Evolutionary conservation across 2,113 vertebrate genomes (phyloP), one percentile per base, ranked within the genome.

Genomic region (Austrofundulus limnaeus): DNA sequence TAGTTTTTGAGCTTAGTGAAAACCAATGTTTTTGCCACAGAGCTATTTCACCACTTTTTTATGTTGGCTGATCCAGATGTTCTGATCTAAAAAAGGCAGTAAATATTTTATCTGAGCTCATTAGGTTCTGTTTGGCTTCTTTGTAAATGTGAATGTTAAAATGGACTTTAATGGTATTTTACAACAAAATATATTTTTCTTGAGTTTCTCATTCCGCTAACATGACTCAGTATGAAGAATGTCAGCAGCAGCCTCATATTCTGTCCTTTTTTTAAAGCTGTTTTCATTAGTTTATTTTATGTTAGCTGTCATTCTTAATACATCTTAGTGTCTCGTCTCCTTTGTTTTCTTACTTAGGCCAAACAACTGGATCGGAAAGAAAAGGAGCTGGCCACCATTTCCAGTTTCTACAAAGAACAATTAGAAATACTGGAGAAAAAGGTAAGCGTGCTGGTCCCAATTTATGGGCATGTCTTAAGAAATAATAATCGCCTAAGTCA

Each of bases 321-420:
- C 19, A 8, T 66, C 13, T 6, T 12, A 45, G 14, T 11, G 0
- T 46, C n/a, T 39, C n/a, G 25, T 5, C 13, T 38, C 21, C 25
- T 4, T 34, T 13, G 17, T 52, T 47, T 10, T 41, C 19, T 64
- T 50, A 38, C 34, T 51, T 72, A 98, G 97, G 92, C 89, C 9
- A 74, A 78, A 72, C 92, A 94, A 62, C 85, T 98, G 84, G 90
- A 94, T 64, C 90, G 65, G 53, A 94, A 90, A 74, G 94, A 98
- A 58, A 80, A 88, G 7, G 95, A 97, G 76, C 56, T 98, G 70
- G 84, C 86, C 45, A 78, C 61, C 56, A 88, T 92, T 13, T 92
- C 94, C 4, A 57, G 73, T 62, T 95, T 96, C 89, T 96, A 92
- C 50, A 94, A 94, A 69, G 95, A 97, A 59, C 96, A 98, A 78